Conservation (phyloP, 2,113 vertebrate species). For the Xiphophorus maculatus region DNA sequence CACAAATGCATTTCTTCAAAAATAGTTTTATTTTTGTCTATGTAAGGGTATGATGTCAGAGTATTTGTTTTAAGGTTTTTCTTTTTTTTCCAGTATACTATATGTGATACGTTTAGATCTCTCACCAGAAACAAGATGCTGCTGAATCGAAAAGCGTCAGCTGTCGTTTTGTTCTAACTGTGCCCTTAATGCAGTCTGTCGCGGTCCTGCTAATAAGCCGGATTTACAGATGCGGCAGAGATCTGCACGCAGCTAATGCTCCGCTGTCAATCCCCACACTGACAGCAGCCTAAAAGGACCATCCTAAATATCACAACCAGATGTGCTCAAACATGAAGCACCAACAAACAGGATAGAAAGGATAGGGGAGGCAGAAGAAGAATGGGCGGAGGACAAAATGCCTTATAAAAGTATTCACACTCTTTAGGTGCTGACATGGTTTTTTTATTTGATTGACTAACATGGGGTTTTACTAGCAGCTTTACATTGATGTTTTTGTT, state of each 20-base stretch:
- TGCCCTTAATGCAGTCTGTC: slow-evolving; percentile 56
- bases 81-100: slow-evolving; percentile 13
- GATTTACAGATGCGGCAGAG: slow-evolving; percentile 68
- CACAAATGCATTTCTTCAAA: slow-evolving; percentile 29
- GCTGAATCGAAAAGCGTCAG: slow-evolving; percentile 5
- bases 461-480: not conserved
- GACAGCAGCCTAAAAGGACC: slow-evolving; percentile 76
- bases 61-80: not conserved
- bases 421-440: not conserved
- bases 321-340: slow-evolving; percentile 62
- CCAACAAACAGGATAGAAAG: slow-evolving; percentile 59
- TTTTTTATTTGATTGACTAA: not conserved
- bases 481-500: not conserved
- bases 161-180: slow-evolving; percentile 44
- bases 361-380: slow-evolving; percentile 41
- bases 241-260: slow-evolving; percentile 67
- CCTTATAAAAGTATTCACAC: not conserved
- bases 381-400: not conserved
- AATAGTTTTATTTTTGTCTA: slow-evolving; percentile 29
- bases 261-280: slow-evolving; percentile 61
- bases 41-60: slow-evolving; percentile 12
- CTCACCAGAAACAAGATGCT: not conserved
- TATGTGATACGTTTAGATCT: slow-evolving; percentile 13
- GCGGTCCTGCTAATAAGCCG: slow-evolving; percentile 67
- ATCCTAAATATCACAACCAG: slow-evolving; percentile 73